Conservation (phyloP, 2,113 vertebrate genomes). For the Takifugu bimaculatus region DNA sequence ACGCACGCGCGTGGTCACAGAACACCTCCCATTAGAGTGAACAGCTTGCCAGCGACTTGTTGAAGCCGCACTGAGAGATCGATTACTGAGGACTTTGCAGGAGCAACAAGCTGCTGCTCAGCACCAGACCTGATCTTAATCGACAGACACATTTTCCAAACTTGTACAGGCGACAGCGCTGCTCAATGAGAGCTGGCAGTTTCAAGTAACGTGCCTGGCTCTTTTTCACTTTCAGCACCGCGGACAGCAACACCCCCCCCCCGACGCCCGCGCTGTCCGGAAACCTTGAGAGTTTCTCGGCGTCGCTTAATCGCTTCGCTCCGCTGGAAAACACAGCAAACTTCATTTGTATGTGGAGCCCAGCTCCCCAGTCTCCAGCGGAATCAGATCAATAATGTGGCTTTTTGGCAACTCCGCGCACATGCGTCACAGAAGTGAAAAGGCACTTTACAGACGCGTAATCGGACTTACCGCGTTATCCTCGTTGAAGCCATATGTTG, state of each 20-base stretch:
- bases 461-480: slow-evolving; percentile 51
- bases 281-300: too few relatives aligned
- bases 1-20: neutral
- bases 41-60: slow-evolving; percentile 41
- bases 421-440: too few relatives aligned
- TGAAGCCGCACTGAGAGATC: slow-evolving; percentile 24
- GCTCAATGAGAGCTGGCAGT: neutral
- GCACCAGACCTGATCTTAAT: too few relatives aligned
- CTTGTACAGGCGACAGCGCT: slow-evolving; percentile 7
- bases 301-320: too few relatives aligned
- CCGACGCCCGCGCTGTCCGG: neutral
- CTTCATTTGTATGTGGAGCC: neutral
- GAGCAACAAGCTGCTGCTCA: neutral
- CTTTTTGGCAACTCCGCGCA: too few relatives aligned
- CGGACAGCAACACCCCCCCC: slow-evolving; percentile 45
- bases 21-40: neutral
- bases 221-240: slow-evolving; percentile 56
- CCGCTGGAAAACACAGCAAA: neutral
- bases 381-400: too few relatives aligned
- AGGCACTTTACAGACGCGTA: neutral
- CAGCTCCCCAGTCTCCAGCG: too few relatives aligned
- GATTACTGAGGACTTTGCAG: too few relatives aligned
- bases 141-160: too few relatives aligned
- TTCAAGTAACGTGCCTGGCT: neutral
- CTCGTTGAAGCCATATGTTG: slow-evolving; percentile 57